phyloP scores from a whole-genome alignment of 2,113 vertebrate species.

The Cyphomyrus plagiostoma region DNA sequence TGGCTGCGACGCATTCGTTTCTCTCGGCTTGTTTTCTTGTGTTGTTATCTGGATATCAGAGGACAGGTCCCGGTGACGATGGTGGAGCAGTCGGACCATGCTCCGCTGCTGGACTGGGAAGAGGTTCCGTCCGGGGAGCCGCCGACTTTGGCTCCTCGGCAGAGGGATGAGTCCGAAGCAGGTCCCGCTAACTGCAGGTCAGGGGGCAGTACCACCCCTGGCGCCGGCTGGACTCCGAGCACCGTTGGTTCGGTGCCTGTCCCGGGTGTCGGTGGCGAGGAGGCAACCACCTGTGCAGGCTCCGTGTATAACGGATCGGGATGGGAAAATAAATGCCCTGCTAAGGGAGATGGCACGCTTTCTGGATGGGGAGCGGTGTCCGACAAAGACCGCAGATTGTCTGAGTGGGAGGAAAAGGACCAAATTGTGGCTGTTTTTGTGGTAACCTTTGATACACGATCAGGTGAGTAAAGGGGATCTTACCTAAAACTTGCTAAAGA shows the following conservation, averaged over 20 bases:
- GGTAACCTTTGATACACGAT: conserved; percentile 89
- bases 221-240: conserved; percentile 40
- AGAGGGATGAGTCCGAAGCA: conserved; percentile 33
- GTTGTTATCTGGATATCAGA: background rate
- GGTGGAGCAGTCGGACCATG: conserved; percentile 69
- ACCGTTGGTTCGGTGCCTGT: conserved; percentile 36
- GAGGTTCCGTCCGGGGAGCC: conserved; percentile 71
- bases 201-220: conserved; percentile 31
- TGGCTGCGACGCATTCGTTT: background rate
- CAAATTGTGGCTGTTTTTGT: conserved; percentile 91
- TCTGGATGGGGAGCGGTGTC: conserved; percentile 42
- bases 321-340: conserved; percentile 37
- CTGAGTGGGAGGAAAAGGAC: conserved; percentile 81
- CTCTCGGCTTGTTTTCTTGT: background rate
- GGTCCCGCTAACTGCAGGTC: conserved; percentile 40
- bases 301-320: conserved; percentile 36
- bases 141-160: conserved; percentile 43
- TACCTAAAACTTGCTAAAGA: background rate
- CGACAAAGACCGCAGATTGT: conserved; percentile 47
- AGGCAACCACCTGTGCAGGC: conserved; percentile 33
- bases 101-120: conserved; percentile 86
- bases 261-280: conserved; percentile 46
- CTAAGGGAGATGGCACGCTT: conserved; percentile 39
- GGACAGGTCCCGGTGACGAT: background rate
- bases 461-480: conserved; percentile 63